These are phyloP conservation scores for Nymphalis urticae DNA, from an alignment of 2,888 invertebrate genomes.

Conservation along the genomic window DNA sequence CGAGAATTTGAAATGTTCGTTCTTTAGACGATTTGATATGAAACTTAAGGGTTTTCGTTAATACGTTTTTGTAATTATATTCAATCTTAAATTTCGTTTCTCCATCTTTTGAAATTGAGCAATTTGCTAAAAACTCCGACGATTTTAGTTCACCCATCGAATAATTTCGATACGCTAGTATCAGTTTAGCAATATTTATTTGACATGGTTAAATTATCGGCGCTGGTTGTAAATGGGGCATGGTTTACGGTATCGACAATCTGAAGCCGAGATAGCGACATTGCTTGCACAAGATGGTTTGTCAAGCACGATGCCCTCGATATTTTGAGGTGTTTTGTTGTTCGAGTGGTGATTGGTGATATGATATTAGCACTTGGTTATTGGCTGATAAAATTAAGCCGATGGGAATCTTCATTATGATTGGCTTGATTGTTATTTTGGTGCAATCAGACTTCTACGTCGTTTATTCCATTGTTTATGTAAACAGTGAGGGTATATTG, in stretches of 20 bases:
- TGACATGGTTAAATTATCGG: conserved; percentile 41
- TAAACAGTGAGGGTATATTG: not conserved
- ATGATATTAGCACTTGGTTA: conserved; percentile 13
- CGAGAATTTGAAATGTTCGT: no score
- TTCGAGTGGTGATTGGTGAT: conserved; percentile 18
- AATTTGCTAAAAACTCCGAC: not conserved
- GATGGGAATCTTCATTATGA: not conserved
- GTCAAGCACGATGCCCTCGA: conserved; percentile 32
- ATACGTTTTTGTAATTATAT: not conserved
- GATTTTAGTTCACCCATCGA: conserved; percentile 8
- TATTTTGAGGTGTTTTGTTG: conserved; percentile 25
- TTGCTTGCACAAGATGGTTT: conserved; percentile 36
- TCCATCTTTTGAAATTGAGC: not conserved
- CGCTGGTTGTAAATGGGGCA: conserved; percentile 36
- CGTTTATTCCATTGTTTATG: not conserved
- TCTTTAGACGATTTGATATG: no score
- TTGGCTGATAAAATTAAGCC: not conserved
- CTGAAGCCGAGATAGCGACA: conserved; percentile 27
- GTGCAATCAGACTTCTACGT: not conserved
- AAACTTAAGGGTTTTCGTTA: no score
- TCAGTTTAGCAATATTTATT: conserved; percentile 35
- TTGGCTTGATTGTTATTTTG: not conserved
- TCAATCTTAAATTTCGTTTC: not conserved
- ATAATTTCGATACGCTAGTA: conserved; percentile 16
- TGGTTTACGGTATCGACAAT: conserved; percentile 33